Conservation (phyloP, 2,888 invertebrate species). For the Allolobophora icterica region DNA sequence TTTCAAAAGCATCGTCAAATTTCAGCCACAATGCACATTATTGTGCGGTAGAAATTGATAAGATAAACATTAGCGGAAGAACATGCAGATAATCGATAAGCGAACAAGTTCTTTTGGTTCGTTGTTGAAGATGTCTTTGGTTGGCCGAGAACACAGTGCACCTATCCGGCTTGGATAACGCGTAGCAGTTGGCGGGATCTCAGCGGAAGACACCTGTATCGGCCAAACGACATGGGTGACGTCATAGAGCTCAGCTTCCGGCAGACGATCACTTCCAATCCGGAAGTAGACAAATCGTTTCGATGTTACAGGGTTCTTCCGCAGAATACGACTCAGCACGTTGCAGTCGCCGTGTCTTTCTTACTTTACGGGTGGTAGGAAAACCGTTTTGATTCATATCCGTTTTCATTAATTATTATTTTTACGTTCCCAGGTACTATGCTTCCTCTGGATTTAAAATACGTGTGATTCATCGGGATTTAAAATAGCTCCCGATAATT, state of each 20-base stretch:
- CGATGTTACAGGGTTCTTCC: constrained; percentile 32
- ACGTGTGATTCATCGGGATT: too few relatives aligned
- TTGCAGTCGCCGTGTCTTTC: constrained; percentile 20
- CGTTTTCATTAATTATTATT: too few relatives aligned
- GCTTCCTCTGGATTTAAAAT: too few relatives aligned
- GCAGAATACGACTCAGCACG: constrained; percentile 32
- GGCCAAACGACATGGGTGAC: constrained; percentile 35
- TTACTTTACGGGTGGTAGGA: constrained; percentile 23
- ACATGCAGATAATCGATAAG: too few relatives aligned
- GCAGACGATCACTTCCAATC: neutral
- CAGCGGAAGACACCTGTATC: constrained; percentile 42
- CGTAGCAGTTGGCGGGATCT: constrained; percentile 44
- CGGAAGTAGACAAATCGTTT: constrained; percentile 35
- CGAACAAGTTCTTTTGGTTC: neutral
- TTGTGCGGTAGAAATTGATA: too few relatives aligned
- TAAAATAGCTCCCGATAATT: too few relatives aligned
- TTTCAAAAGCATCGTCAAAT: too few relatives aligned
- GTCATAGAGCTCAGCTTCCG: constrained; percentile 19
- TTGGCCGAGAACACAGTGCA: constrained; percentile 40
- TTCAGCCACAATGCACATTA: too few relatives aligned
- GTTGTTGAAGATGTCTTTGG: constrained; percentile 42
- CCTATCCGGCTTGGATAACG: constrained; percentile 44
- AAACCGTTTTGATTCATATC: neutral
- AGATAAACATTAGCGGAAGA: too few relatives aligned
- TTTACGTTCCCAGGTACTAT: too few relatives aligned